Conservation (phyloP, 1,140 invertebrate genomes). For the Heliconius hewitsoni region DNA sequence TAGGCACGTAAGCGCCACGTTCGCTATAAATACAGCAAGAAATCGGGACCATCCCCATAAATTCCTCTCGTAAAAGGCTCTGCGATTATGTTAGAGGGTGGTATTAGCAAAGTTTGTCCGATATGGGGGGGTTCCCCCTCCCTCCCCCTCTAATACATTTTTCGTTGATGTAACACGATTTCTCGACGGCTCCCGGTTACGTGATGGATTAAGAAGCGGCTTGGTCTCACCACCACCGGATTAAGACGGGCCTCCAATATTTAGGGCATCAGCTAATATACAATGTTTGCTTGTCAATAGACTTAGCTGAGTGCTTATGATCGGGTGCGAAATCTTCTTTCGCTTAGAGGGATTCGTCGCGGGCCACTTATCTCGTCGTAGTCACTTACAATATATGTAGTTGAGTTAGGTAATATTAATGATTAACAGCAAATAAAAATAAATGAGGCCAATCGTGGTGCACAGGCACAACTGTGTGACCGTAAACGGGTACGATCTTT, state of each 20-base stretch:
- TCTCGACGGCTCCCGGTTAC: constrained; percentile 81
- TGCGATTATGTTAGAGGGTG: constrained; percentile 80
- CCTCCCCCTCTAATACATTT: constrained; percentile 80
- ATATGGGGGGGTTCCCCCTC: constrained; percentile 65
- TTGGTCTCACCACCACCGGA: constrained; percentile 71
- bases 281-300: constrained; percentile 71
- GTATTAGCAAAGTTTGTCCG: constrained; percentile 82
- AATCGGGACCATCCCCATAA: constrained; percentile 80
- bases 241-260: constrained; percentile 73
- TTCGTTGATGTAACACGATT: constrained; percentile 83
- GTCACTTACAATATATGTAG: background rate
- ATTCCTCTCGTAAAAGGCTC: constrained; percentile 81
- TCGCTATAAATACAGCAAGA: constrained; percentile 78
- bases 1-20: constrained; percentile 71
- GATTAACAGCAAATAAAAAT: background rate
- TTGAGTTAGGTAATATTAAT: background rate
- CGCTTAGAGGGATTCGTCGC: constrained; percentile 13
- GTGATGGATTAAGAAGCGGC: constrained; percentile 81
- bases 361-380: constrained; percentile 1
- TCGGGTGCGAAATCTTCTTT: constrained; percentile 32
- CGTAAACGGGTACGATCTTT: too few relatives aligned
- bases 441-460: background rate
- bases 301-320: constrained; percentile 55
- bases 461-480: too few relatives aligned
- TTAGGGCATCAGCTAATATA: constrained; percentile 74